Evolutionary conservation across 2,797 vertebrate genomes (phyloP).

Genomic region (Danio aesculapii): DNA sequence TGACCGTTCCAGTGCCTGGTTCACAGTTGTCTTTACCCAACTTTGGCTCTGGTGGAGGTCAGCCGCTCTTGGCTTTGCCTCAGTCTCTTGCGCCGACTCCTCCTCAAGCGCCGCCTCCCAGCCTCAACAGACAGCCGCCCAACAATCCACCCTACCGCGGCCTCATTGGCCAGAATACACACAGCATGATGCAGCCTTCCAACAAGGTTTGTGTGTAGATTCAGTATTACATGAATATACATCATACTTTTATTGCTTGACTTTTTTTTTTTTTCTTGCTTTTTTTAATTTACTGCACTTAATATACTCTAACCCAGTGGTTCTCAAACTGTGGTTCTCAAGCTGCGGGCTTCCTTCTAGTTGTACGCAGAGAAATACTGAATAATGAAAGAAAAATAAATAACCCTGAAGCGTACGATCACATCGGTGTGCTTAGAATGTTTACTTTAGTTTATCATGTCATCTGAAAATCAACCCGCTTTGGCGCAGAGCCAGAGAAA

Average conservation of each 20-base stretch:
- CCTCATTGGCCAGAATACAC: slow-evolving; percentile 89
- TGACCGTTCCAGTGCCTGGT: slow-evolving; percentile 91
- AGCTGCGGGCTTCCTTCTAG: too few relatives aligned
- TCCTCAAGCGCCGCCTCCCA: slow-evolving; percentile 89
- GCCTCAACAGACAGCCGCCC: slow-evolving; percentile 88
- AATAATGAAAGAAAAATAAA: too few relatives aligned
- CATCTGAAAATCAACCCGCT: too few relatives aligned
- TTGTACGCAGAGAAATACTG: too few relatives aligned
- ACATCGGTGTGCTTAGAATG: too few relatives aligned
- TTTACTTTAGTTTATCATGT: too few relatives aligned
- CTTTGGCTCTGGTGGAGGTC: slow-evolving; percentile 92
- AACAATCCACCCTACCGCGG: slow-evolving; percentile 91
- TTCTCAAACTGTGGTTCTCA: too few relatives aligned
- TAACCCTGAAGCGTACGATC: too few relatives aligned
- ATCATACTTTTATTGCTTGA: not conserved
- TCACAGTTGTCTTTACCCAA: slow-evolving; percentile 93
- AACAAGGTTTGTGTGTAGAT: slow-evolving; percentile 82
- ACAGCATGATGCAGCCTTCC: slow-evolving; percentile 91
- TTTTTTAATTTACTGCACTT: not conserved
- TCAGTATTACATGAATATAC: not conserved
- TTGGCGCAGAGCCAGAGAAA: too few relatives aligned
- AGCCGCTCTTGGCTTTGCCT: slow-evolving; percentile 91
- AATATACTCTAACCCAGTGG: too few relatives aligned
- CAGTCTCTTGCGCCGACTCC: slow-evolving; percentile 89
- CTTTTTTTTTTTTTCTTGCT: not conserved